phyloP scores from a whole-genome alignment of 2,888 invertebrate species.

The Antheraea assamensis region DNA sequence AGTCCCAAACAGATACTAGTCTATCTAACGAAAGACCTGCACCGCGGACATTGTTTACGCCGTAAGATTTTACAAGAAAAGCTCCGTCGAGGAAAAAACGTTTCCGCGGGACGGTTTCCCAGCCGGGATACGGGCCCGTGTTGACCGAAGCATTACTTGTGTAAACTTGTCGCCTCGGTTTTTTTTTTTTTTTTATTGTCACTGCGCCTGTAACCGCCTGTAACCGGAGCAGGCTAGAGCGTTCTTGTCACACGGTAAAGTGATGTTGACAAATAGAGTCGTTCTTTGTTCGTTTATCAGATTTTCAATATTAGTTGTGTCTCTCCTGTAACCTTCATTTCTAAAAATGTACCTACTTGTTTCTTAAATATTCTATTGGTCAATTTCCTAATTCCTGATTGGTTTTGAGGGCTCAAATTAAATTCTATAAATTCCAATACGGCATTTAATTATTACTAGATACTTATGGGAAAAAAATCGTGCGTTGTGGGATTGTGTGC shows the following conservation, averaged over 20 bases:
- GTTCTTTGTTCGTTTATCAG: slow-evolving; percentile 4
- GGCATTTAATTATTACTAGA: background rate
- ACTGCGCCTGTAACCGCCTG: slow-evolving; percentile 32
- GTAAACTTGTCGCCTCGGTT: slow-evolving; percentile 60
- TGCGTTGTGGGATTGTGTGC: background rate
- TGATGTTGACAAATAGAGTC: slow-evolving; percentile 29
- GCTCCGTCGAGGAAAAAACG: slow-evolving; percentile 41
- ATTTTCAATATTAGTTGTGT: slow-evolving; percentile 4
- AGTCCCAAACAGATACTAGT: background rate
- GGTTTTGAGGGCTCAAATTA: background rate
- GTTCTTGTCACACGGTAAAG: slow-evolving; percentile 33
- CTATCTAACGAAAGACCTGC: slow-evolving; percentile 29
- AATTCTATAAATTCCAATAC: background rate
- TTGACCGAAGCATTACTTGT: slow-evolving; percentile 75
- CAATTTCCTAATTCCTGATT: background rate
- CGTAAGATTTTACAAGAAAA: slow-evolving; percentile 39
- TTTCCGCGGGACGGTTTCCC: slow-evolving; percentile 32
- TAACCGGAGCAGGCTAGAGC: slow-evolving; percentile 29
- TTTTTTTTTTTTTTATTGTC: slow-evolving; percentile 54
- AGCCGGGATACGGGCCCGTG: slow-evolving; percentile 43
- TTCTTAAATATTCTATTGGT: background rate
- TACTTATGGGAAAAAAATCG: too few relatives aligned
- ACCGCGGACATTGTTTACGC: slow-evolving; percentile 49
- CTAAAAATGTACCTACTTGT: background rate
- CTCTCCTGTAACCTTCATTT: background rate